phyloP scores from a whole-genome alignment of 2,797 vertebrate genomes.

The Geotrypetes seraphini region DNA sequence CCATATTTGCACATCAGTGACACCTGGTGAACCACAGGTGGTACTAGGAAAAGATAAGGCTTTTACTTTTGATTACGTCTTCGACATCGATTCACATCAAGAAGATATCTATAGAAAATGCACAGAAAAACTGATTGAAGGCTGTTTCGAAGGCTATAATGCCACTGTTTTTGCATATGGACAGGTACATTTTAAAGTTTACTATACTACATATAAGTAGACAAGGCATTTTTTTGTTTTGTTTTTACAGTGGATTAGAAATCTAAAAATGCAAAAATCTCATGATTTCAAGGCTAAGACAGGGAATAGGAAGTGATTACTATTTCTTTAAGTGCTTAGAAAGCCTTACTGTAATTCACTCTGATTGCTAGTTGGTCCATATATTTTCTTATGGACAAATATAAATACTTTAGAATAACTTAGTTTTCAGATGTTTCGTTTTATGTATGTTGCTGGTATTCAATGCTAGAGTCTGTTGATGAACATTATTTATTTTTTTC shows the following conservation, averaged over 20 bases:
- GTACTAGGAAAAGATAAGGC: conserved; percentile 94
- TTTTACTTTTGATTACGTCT: conserved; percentile 90
- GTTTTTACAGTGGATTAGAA: neutral
- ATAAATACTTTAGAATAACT: neutral
- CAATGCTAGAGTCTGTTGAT: too few species aligned
- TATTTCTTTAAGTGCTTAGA: too few species aligned
- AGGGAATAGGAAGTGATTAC: too few species aligned
- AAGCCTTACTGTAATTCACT: too few species aligned
- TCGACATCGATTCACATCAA: conserved; percentile 84
- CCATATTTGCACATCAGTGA: conserved; percentile 91
- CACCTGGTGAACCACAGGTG: conserved; percentile 89
- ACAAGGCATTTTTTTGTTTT: neutral
- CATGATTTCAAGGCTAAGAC: neutral
- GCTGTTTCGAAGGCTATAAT: conserved; percentile 93
- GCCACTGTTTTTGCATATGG: conserved; percentile 95
- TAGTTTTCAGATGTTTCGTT: too few species aligned
- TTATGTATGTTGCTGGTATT: too few species aligned
- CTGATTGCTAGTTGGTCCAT: too few species aligned
- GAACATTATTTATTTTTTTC: neutral
- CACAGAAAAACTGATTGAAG: conserved; percentile 87
- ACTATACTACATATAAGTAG: neutral
- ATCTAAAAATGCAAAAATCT: conserved; percentile 3
- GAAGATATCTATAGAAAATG: conserved; percentile 77
- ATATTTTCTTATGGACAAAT: neutral
- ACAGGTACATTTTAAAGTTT: conserved; percentile 71